Conservation (phyloP, 2,113 vertebrate genomes). For the Antechinus stuartii region DNA sequence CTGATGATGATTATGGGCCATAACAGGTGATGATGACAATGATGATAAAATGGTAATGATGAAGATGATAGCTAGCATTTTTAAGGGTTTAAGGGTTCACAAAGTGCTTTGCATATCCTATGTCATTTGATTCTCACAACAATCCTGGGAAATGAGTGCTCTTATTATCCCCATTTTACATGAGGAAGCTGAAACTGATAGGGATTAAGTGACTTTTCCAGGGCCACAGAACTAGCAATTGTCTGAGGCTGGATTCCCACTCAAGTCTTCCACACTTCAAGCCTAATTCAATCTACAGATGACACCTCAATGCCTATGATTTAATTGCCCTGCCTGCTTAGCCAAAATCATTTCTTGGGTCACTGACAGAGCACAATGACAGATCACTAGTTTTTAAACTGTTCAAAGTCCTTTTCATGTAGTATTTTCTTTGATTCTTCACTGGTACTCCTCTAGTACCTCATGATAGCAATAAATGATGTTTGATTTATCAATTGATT, state of each 20-base stretch:
- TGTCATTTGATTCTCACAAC: neutral
- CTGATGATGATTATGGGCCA: slow-evolving; percentile 55
- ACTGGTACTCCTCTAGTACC: slow-evolving; percentile 3
- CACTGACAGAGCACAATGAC: slow-evolving; percentile 47
- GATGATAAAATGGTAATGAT: neutral
- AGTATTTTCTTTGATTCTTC: neutral
- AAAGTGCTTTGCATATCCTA: neutral
- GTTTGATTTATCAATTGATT: neutral
- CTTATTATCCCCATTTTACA: neutral
- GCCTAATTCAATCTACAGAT: neutral
- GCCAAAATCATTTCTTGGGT: slow-evolving; percentile 64
- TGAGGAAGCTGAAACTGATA: neutral
- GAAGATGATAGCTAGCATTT: neutral
- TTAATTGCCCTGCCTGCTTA: slow-evolving; percentile 71
- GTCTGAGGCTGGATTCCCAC: neutral
- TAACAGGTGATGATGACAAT: neutral
- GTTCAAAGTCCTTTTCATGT: neutral
- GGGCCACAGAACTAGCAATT: neutral
- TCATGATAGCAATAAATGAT: neutral
- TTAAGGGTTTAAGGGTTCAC: neutral
- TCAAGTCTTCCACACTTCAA: neutral
- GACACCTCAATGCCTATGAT: neutral
- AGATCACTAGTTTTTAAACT: slow-evolving; percentile 6
- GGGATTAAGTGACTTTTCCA: neutral
- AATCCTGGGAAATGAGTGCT: neutral